A percentile compares a stretch with the other conserved stretches of the same genome.
These are phyloP conservation scores for Mellivora capensis DNA, from an alignment of 2,113 vertebrate species.

Conservation along the genomic window DNA sequence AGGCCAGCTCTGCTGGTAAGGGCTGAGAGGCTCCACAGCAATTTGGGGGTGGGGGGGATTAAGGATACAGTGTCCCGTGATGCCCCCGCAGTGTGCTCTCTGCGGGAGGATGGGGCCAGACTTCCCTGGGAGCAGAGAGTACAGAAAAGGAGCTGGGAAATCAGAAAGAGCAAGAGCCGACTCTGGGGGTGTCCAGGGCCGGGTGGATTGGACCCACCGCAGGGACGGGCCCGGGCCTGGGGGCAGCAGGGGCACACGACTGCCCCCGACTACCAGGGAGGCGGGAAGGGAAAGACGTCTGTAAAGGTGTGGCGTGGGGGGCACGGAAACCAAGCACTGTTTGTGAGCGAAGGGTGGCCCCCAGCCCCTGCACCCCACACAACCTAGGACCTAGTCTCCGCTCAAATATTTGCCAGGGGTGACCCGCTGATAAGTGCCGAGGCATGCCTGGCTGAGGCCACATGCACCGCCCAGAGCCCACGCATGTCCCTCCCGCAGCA, in stretches of 20 bases:
- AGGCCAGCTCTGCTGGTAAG: not conserved
- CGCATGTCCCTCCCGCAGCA: not conserved
- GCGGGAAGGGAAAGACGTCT: not conserved
- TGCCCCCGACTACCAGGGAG: accelerated
- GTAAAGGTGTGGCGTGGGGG: not conserved
- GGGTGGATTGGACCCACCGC: not conserved
- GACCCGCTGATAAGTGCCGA: not conserved
- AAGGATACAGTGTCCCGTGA: not conserved
- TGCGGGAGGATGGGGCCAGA: not conserved
- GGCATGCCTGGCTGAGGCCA: not conserved
- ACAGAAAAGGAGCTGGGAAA: not conserved
- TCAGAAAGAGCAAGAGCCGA: not conserved
- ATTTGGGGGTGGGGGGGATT: not conserved
- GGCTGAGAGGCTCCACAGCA: too few relatives aligned
- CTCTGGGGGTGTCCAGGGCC: not conserved
- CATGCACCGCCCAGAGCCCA: not conserved
- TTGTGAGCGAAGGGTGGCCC: not conserved
- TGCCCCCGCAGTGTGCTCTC: not conserved
- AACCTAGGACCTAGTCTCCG: not conserved
- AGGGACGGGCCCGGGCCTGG: not conserved
- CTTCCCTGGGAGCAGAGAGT: not conserved
- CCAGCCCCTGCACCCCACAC: not conserved
- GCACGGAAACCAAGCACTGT: not conserved
- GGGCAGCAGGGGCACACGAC: accelerated
- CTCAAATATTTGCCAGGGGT: not conserved